Evolutionary conservation across 1,140 invertebrate genomes (phyloP).

Genomic region (Hirudo medicinalis): DNA sequence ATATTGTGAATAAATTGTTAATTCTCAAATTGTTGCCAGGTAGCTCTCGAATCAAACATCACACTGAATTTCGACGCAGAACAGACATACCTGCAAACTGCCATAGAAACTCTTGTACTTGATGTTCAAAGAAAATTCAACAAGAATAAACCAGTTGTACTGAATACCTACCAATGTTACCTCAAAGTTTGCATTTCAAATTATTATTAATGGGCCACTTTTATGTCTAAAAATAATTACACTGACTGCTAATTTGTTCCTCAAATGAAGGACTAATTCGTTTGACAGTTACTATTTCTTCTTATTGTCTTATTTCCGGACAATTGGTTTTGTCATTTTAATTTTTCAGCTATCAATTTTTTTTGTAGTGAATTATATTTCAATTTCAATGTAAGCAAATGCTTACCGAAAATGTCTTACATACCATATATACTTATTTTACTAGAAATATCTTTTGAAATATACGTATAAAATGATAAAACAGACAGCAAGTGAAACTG

Average conservation of each 20-base stretch:
- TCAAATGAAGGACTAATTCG: too few relatives aligned
- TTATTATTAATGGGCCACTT: background rate
- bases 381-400: too few relatives aligned
- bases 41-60: slow-evolving; percentile 24
- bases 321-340: too few relatives aligned
- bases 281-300: too few relatives aligned
- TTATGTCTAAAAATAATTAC: too few relatives aligned
- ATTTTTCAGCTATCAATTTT: too few relatives aligned
- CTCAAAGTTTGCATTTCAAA: slow-evolving; percentile 29
- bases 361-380: too few relatives aligned
- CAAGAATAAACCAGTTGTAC: slow-evolving; percentile 25
- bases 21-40: background rate
- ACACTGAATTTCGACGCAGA: slow-evolving; percentile 37
- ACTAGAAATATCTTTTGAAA: background rate
- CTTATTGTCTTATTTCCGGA: too few relatives aligned
- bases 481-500: slow-evolving; percentile 11
- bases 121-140: slow-evolving; percentile 36
- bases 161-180: slow-evolving; percentile 38
- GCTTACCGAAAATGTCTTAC: too few relatives aligned
- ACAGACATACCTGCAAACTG: slow-evolving; percentile 36
- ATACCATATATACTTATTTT: too few relatives aligned
- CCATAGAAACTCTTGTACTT: slow-evolving; percentile 32
- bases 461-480: background rate
- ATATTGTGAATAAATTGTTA: too few relatives aligned
- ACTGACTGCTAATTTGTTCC: too few relatives aligned